Evolutionary conservation across 30 jellyfish, hydroid and myxozoan species (phyloP).

Genomic region (Cassiopea xamachana): DNA sequence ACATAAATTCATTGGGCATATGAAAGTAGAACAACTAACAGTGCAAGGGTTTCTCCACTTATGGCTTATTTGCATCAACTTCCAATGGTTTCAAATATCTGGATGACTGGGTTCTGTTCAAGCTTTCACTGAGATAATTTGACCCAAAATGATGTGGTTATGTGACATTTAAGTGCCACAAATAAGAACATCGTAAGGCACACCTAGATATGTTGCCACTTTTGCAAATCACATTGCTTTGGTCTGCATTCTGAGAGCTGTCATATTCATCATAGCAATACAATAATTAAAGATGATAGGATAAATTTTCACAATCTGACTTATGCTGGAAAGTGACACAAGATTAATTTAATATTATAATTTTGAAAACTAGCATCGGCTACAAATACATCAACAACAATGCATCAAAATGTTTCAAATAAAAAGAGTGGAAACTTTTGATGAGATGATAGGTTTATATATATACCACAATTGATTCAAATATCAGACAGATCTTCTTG

Average conservation of each 20-base stretch:
- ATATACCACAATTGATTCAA: constrained; percentile 3
- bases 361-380: constrained; percentile 15
- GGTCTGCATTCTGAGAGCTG: constrained; percentile 2
- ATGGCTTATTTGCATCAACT: too few species aligned
- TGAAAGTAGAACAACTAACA: too few species aligned
- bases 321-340: background rate
- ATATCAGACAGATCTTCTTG: constrained; percentile 22
- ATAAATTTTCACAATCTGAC: background rate
- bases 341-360: background rate
- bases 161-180: too few species aligned
- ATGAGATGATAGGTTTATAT: constrained; percentile 11
- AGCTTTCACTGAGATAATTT: too few species aligned
- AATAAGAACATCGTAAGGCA: too few species aligned
- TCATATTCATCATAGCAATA: constrained; percentile 26
- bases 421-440: background rate
- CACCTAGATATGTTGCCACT: background rate
- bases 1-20: too few species aligned
- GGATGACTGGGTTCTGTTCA: too few species aligned
- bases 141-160: too few species aligned
- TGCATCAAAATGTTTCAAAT: constrained; percentile 19
- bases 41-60: too few species aligned
- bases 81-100: too few species aligned
- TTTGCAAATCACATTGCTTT: background rate
- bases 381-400: background rate
- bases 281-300: constrained; percentile 10